Conservation (phyloP, 2,797 vertebrate genomes). For the Gymnopithys bicolor region DNA sequence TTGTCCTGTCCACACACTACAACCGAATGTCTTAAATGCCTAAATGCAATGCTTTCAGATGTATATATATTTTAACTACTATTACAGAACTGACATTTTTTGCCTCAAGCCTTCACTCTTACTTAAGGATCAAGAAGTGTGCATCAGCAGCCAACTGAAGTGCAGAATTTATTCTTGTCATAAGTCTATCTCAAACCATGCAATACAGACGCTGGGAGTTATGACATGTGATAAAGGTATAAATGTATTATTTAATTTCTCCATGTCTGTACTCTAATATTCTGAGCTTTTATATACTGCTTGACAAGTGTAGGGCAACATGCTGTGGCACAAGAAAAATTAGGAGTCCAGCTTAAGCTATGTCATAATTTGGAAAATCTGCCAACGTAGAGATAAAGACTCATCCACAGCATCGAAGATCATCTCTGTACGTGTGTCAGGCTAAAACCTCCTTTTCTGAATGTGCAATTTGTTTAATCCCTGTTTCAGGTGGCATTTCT, state of each 20-base stretch:
- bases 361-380: neutral
- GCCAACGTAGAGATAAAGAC: neutral
- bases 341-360: neutral
- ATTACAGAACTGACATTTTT: neutral
- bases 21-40: neutral
- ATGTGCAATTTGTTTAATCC: accelerated
- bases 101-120: neutral
- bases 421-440: accelerated
- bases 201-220: neutral
- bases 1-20: neutral
- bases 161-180: neutral
- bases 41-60: neutral
- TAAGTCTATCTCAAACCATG: neutral
- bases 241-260: conserved; percentile 8
- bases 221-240: neutral
- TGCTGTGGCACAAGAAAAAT: neutral
- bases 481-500: neutral
- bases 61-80: neutral
- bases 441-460: neutral
- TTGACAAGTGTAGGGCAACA: neutral
- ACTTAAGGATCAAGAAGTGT: neutral
- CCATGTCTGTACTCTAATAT: neutral
- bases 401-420: neutral
- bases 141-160: neutral
- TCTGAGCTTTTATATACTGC: neutral